phyloP scores from a whole-genome alignment of 2,113 vertebrate genomes.

The Oncorhynchus gorbuscha region DNA sequence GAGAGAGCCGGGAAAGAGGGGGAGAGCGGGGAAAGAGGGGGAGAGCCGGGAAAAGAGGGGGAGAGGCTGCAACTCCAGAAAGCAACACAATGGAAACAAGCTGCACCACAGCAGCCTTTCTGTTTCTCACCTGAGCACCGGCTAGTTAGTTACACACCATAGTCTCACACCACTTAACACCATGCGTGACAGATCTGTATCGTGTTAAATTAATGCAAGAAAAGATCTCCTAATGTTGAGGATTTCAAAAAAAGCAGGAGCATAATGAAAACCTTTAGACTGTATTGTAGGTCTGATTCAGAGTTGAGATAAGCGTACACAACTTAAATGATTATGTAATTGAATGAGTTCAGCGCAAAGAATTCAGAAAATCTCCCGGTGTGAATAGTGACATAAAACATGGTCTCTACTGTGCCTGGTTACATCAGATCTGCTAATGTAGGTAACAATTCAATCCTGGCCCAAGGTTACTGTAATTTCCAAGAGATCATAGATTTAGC shows the following conservation, averaged over 20 bases:
- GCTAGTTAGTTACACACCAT: not conserved
- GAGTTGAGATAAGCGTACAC: no score
- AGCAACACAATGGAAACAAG: conserved; percentile 51
- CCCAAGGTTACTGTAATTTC: no score
- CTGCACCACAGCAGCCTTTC: conserved; percentile 38
- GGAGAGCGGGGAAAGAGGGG: not conserved
- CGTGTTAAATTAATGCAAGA: not conserved
- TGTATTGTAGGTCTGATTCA: no score
- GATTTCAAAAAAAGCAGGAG: not conserved
- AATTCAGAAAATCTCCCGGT: no score
- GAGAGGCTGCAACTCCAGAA: conserved; percentile 8
- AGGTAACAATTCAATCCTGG: no score
- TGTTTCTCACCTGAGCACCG: conserved; percentile 27
- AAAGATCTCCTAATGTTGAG: not conserved
- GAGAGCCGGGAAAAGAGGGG: not conserved
- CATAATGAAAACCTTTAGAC: not conserved
- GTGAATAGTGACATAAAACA: no score
- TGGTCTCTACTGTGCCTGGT: not conserved
- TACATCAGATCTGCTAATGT: not conserved
- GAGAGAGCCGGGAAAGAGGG: no score
- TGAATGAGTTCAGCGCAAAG: no score
- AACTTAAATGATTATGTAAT: no score
- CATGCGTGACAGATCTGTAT: not conserved
- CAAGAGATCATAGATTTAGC: not conserved
- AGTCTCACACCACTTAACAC: conserved; percentile 14